Evolutionary conservation across 2,113 vertebrate genomes (phyloP).

Genomic region (Limanda limanda): DNA sequence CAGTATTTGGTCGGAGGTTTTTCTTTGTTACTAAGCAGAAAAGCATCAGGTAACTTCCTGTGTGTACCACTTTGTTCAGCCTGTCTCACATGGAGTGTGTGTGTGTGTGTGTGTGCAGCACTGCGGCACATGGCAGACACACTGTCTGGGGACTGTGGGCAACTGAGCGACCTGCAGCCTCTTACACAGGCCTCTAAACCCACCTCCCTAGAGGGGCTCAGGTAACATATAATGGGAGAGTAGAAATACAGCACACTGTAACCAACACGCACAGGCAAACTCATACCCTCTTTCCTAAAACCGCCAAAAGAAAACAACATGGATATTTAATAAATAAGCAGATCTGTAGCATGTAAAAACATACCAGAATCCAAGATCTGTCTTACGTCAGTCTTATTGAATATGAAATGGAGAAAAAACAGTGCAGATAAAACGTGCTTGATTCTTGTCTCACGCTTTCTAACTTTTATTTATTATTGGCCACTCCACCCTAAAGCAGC

Average conservation of each 20-base stretch:
- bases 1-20: constrained; percentile 15
- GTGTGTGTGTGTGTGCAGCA: constrained; percentile 23
- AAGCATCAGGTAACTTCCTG: constrained; percentile 29
- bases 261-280: not conserved
- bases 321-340: constrained; percentile 1
- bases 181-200: constrained; percentile 55
- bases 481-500: constrained; percentile 68
- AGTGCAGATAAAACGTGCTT: constrained; percentile 33
- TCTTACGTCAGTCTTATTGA: not conserved
- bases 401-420: constrained; percentile 28
- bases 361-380: not conserved
- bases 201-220: constrained; percentile 71
- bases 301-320: not conserved
- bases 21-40: constrained; percentile 13
- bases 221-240: constrained; percentile 62
- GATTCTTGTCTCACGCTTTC: constrained; percentile 34
- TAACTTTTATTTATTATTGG: constrained; percentile 44
- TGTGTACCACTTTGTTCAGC: constrained; percentile 3
- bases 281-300: constrained; percentile 2
- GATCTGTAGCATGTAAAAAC: constrained; percentile 3
- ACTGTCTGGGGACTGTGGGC: constrained; percentile 61
- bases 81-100: not conserved
- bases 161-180: constrained; percentile 49
- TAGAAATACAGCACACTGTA: constrained; percentile 20
- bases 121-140: constrained; percentile 61